phyloP scores from a whole-genome alignment of 1,140 invertebrate species.

The Aphis craccivora region DNA sequence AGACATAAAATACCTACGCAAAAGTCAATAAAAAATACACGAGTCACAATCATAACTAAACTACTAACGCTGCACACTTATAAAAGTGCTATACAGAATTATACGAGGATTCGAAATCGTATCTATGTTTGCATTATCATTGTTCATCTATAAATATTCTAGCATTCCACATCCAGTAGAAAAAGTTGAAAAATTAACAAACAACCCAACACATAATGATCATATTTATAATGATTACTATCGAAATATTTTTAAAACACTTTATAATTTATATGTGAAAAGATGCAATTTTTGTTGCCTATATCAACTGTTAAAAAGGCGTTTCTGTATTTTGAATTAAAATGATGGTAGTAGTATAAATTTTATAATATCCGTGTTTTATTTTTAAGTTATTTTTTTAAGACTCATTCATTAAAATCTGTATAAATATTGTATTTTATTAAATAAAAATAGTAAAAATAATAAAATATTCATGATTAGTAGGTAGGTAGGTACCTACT shows the following conservation, averaged over 20 bases:
- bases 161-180: neutral
- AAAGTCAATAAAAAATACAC: too few relatives aligned
- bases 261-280: neutral
- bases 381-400: neutral
- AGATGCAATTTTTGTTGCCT: neutral
- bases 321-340: neutral
- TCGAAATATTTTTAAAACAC: neutral
- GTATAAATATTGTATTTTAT: neutral
- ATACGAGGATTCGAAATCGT: too few relatives aligned
- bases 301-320: neutral
- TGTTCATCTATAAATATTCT: neutral
- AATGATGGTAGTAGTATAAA: neutral
- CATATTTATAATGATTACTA: too few relatives aligned
- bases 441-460: neutral
- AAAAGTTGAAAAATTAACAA: neutral
- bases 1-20: too few relatives aligned
- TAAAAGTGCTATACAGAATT: too few relatives aligned
- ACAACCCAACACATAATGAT: neutral
- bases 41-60: too few relatives aligned
- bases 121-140: too few relatives aligned
- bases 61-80: too few relatives aligned
- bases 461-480: too few relatives aligned
- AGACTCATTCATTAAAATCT: accelerated
- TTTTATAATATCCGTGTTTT: neutral
- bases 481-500: too few relatives aligned